Percentiles rank a stretch among this genome's conserved stretches.
These are phyloP conservation scores for Heteropelma amictum DNA, from an alignment of 2,888 invertebrate genomes.

Conservation along the genomic window DNA sequence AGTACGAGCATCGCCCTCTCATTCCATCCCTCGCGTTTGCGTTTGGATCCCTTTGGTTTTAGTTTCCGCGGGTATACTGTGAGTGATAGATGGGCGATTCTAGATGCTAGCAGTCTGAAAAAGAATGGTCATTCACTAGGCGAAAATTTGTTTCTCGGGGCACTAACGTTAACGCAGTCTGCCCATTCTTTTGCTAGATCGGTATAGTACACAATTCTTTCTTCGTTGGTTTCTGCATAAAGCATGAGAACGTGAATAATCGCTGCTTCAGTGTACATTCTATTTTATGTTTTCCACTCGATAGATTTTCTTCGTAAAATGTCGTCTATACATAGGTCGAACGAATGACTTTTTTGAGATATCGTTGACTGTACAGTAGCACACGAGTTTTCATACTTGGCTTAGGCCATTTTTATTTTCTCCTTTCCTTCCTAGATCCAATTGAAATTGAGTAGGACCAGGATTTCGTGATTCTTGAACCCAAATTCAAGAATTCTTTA, in stretches of 20 bases:
- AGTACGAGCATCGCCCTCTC: background rate
- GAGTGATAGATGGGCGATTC: conserved; percentile 21
- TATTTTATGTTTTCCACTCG: conserved; percentile 27
- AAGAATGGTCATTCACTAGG: conserved; percentile 48
- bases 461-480: background rate
- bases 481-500: background rate
- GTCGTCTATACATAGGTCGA: too few relatives aligned
- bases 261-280: conserved; percentile 42
- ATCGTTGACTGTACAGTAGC: too few relatives aligned
- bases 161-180: conserved; percentile 34
- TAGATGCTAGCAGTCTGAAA: conserved; percentile 6
- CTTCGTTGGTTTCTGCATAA: conserved; percentile 53
- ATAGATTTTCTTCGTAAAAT: conserved; percentile 39
- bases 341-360: too few relatives aligned
- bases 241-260: conserved; percentile 59
- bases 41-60: conserved; percentile 18
- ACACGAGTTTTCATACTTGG: too few relatives aligned
- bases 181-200: conserved; percentile 14
- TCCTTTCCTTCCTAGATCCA: too few relatives aligned
- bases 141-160: conserved; percentile 24
- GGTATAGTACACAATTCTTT: conserved; percentile 42
- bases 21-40: conserved; percentile 30
- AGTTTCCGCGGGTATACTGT: conserved; percentile 10
- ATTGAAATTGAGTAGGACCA: too few relatives aligned
- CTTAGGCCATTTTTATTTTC: too few relatives aligned